Conservation (phyloP, 2,888 invertebrate species). For the Drosophila sordidapex region DNA sequence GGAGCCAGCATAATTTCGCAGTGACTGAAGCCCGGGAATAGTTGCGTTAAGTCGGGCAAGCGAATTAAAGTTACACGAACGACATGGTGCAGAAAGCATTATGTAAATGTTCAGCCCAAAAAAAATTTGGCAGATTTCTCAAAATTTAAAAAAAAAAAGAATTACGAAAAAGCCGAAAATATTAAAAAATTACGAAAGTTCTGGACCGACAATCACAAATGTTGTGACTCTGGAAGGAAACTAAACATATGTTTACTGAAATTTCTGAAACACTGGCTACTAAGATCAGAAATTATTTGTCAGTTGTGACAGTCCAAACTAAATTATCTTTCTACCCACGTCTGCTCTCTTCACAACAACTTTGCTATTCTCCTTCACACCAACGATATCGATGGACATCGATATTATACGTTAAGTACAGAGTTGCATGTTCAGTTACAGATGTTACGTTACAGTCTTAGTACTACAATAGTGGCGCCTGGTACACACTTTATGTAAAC, state of each 20-base stretch:
- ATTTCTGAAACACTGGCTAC: not conserved
- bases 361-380: too few species aligned
- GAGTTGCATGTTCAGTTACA: too few species aligned
- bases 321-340: too few species aligned
- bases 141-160: not conserved
- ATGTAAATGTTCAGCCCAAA: not conserved
- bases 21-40: not conserved
- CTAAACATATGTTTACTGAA: not conserved
- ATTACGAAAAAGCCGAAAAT: not conserved
- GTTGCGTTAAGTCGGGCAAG: not conserved
- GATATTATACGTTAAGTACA: too few species aligned
- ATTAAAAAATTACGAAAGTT: not conserved
- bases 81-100: slow-evolving; percentile 10
- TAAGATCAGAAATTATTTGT: not conserved
- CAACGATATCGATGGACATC: too few species aligned
- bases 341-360: too few species aligned
- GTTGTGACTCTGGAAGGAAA: too few species aligned
- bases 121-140: not conserved
- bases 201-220: not conserved
- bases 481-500: not conserved
- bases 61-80: not conserved
- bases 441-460: too few species aligned
- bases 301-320: too few species aligned
- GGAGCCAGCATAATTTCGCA: slow-evolving; percentile 20
- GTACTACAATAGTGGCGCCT: too few species aligned